Evolutionary conservation across 2,888 invertebrate genomes (phyloP).

Genomic region (Drosophila kanekoi): DNA sequence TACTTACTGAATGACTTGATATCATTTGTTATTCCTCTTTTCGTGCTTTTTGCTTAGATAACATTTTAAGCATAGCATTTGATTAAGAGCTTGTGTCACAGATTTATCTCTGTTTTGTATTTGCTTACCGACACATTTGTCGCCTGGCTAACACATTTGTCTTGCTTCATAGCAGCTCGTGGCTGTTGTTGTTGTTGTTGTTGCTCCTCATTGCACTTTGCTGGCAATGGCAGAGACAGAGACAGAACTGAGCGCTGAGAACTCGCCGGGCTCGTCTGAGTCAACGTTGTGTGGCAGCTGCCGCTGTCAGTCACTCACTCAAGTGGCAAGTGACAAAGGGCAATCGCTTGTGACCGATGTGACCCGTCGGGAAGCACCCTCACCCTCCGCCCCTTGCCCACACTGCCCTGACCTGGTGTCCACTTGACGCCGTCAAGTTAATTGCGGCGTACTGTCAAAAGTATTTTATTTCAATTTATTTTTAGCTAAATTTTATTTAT

Average conservation of each 20-base stretch:
- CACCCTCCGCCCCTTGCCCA: too few relatives aligned
- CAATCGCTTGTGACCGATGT: conserved; percentile 66
- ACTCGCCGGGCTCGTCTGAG: conserved; percentile 9
- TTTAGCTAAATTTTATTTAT: conserved; percentile 65
- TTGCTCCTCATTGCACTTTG: conserved; percentile 15
- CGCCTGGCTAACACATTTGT: conserved; percentile 32
- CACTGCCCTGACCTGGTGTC: not conserved
- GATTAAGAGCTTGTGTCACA: too few relatives aligned
- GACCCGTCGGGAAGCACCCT: too few relatives aligned
- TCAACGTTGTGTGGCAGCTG: conserved; percentile 23
- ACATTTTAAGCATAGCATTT: not conserved
- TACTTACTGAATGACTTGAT: too few relatives aligned
- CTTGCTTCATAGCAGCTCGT: conserved; percentile 4
- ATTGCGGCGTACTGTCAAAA: conserved; percentile 61
- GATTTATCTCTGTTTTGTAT: conserved; percentile 2
- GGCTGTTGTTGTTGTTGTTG: conserved; percentile 6
- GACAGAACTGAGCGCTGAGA: conserved; percentile 4
- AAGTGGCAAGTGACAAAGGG: conserved; percentile 67
- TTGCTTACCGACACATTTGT: conserved; percentile 34
- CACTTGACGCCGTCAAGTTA: conserved; percentile 46
- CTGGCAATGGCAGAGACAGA: conserved; percentile 9
- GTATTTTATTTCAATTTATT: conserved; percentile 63
- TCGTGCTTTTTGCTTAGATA: not conserved
- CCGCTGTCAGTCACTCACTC: conserved; percentile 34
- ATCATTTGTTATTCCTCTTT: not conserved